Conservation (phyloP, 2,888 invertebrate species). For the Ditylenchus weischeri region DNA sequence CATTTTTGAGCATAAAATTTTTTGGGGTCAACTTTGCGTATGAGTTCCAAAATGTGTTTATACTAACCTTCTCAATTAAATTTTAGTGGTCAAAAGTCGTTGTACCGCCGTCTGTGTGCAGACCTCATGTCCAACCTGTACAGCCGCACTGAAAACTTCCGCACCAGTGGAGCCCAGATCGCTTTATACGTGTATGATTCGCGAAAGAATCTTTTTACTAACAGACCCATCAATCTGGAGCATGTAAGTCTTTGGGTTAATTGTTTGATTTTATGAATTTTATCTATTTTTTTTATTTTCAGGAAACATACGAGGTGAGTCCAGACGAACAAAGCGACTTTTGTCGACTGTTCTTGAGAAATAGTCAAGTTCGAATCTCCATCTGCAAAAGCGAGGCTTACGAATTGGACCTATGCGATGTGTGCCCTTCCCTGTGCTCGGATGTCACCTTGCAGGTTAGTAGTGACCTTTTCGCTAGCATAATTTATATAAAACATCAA, state of each 20-base stretch:
- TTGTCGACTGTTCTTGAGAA: slow-evolving; percentile 13
- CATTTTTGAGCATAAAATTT: too few species aligned
- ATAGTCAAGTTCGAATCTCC: slow-evolving; percentile 6
- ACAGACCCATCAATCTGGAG: slow-evolving; percentile 19
- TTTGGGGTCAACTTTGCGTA: too few species aligned
- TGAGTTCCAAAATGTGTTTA: too few species aligned
- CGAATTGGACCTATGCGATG: slow-evolving; percentile 27
- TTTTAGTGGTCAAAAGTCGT: slow-evolving; percentile 6
- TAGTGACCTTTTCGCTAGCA: too few species aligned
- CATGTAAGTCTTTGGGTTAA: background rate
- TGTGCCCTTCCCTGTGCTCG: slow-evolving; percentile 12
- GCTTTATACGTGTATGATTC: slow-evolving; percentile 25
- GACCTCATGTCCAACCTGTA: background rate
- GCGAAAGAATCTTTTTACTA: slow-evolving; percentile 29
- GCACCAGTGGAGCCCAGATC: background rate
- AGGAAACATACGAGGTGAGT: slow-evolving; percentile 13
- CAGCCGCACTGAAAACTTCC: background rate
- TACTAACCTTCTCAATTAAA: too few species aligned
- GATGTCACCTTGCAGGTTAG: background rate
- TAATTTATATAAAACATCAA: too few species aligned
- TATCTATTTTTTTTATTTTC: slow-evolving; percentile 12
- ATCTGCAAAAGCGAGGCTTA: slow-evolving; percentile 13
- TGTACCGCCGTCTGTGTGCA: background rate
- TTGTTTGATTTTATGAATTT: slow-evolving; percentile 2
- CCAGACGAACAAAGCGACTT: slow-evolving; percentile 16